A percentile compares a stretch with the other conserved stretches of the same genome.
These are phyloP conservation scores for Hapalemur alaotrensis DNA, from an alignment of 2,797 vertebrate species.

Conservation along the genomic window DNA sequence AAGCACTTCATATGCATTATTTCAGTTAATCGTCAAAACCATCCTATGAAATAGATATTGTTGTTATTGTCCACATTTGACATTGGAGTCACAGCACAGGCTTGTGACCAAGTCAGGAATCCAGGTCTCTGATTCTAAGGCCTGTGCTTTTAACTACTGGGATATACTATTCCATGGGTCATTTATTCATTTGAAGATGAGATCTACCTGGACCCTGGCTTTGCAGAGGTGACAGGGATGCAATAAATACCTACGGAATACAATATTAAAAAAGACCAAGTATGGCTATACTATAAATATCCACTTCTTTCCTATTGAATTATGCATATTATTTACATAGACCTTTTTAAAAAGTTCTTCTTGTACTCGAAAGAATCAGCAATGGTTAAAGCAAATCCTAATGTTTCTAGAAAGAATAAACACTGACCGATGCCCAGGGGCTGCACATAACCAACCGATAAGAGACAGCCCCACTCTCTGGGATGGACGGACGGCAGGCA, in stretches of 20 bases:
- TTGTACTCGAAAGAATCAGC: not conserved
- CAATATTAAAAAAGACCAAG: not conserved
- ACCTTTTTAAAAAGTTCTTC: not conserved
- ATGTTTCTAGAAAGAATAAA: not conserved
- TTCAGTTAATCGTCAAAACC: not conserved
- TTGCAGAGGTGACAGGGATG: not conserved
- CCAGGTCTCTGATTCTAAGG: not conserved
- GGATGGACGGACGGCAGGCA: too few species aligned
- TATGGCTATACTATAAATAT: not conserved
- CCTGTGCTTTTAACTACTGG: not conserved
- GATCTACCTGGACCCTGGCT: not conserved
- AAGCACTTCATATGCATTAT: not conserved
- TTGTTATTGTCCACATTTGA: not conserved
- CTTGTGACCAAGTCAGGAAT: not conserved
- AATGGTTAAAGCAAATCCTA: not conserved
- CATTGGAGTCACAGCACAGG: not conserved
- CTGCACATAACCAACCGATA: not conserved
- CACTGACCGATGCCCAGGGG: too few species aligned
- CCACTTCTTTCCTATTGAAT: not conserved
- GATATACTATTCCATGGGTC: not conserved
- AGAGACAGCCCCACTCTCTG: not conserved
- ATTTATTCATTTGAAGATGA: not conserved
- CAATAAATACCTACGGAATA: not conserved
- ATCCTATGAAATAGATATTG: not conserved
- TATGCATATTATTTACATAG: not conserved